A percentile compares a stretch with the other conserved stretches of the same genome.
Evolutionary conservation across 2,797 vertebrate species (phyloP).

Genomic region (Graptemys geographica): DNA sequence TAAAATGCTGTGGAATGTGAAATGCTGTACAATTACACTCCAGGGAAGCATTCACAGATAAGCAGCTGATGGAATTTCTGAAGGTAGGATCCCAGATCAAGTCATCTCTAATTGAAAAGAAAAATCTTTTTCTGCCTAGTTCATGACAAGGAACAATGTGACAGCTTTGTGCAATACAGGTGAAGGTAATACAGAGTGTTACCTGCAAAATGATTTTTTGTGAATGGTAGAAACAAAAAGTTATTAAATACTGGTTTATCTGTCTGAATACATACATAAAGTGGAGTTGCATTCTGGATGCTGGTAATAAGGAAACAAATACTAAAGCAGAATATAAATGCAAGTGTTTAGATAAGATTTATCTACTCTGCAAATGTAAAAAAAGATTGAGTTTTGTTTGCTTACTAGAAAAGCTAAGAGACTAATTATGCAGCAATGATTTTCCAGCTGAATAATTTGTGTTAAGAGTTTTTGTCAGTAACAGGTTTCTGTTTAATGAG

Average conservation of each 20-base stretch:
- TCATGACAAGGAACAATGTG: neutral
- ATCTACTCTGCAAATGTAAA: neutral
- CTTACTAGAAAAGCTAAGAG: slow-evolving; percentile 31
- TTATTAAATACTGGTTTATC: neutral
- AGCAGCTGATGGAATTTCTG: neutral
- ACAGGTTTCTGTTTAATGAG: slow-evolving; percentile 58
- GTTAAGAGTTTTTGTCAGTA: slow-evolving; percentile 58
- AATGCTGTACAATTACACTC: neutral
- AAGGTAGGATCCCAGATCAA: neutral
- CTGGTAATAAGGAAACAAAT: neutral
- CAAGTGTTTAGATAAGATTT: slow-evolving; percentile 29
- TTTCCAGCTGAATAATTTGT: slow-evolving; percentile 58
- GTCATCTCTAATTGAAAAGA: neutral
- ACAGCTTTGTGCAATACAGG: neutral
- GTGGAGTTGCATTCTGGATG: neutral
- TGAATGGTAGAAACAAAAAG: slow-evolving; percentile 6
- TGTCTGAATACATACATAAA: slow-evolving; percentile 18
- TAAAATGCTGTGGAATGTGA: neutral
- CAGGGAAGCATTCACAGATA: neutral
- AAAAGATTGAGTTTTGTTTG: slow-evolving; percentile 23
- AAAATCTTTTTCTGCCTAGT: neutral
- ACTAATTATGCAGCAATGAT: slow-evolving; percentile 41
- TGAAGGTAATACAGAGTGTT: neutral
- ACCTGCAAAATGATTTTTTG: no score
- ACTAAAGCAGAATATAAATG: slow-evolving; percentile 53